Evolutionary conservation across 2,888 invertebrate genomes (phyloP), one percentile per base, ranked within the genome.

Genomic region (Andrena bucephala): DNA sequence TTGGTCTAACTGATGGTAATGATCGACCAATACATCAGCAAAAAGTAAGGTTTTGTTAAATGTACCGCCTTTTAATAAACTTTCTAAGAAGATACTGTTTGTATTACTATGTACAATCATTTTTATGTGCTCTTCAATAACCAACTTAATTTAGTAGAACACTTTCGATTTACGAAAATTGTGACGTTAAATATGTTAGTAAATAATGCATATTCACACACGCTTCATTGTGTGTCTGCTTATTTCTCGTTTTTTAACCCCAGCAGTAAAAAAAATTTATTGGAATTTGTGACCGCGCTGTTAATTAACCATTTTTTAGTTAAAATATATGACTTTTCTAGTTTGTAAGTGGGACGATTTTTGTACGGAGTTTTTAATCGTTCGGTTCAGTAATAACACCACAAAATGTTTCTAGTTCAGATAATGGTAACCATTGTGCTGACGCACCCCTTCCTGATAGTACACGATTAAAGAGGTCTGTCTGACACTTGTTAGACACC

Each of bases 371-470:
- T 69, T 27, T 29, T 84, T 73, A 87, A 80, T 81, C 67, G 66
- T 84, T 86, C 29, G 50, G 66, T 24, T 90, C 88, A 20, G 52
- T n/a, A 10, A 68, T 62, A 68, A 85, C 81, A 71, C 20, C 62
- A 20, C 66, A 76, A 62, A 76, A 79, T 24, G 16, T 42, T 31
- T 91, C 90, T 10, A 94, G 91, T 85, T 95, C 95, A 29, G 94
- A 94, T 16, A 96, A 90, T 24, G 95, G 94, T 42, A 96, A 93
- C 96, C 96, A 96, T 89, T 95, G 95, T 33, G 95, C 95, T 0
- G 95, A 95, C 8, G 95, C 95, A 36, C 95, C 95, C 89, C 95
- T 95, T 20, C 95, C 95, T 20, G 95, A 94, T 79, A 96, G 93
- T 91, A 95, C 95, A 87, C 95, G 95, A 59, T 95, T 94, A 86